Conservation (phyloP, 2,797 vertebrate genomes). For the Mus caroli region DNA sequence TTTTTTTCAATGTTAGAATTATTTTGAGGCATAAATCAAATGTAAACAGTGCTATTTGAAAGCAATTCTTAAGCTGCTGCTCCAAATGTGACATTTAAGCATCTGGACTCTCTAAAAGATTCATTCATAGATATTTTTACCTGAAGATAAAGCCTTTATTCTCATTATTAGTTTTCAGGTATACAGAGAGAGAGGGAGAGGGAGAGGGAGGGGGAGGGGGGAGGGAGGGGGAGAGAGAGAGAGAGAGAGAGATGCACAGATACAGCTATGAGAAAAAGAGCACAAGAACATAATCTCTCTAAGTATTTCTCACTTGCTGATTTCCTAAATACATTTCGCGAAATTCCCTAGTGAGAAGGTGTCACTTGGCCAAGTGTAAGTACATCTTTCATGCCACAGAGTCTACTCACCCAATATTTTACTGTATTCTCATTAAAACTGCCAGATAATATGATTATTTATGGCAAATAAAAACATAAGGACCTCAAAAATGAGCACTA, state of each 20-base stretch:
- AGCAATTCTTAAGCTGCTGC: slow-evolving; percentile 1
- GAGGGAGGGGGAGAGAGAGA: too few species aligned
- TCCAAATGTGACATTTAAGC: slow-evolving; percentile 70
- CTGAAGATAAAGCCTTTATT: slow-evolving; percentile 55
- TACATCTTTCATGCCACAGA: slow-evolving; percentile 5
- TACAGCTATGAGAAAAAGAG: neutral
- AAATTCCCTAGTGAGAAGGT: neutral
- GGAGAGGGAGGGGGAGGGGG: too few species aligned
- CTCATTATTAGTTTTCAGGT: slow-evolving; percentile 59
- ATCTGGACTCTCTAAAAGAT: slow-evolving; percentile 65
- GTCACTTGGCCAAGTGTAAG: slow-evolving; percentile 6
- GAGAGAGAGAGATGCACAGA: neutral
- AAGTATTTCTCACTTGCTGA: neutral
- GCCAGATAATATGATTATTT: neutral
- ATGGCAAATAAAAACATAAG: slow-evolving; percentile 57
- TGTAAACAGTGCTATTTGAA: slow-evolving; percentile 68
- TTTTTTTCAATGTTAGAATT: slow-evolving; percentile 63
- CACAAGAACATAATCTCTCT: neutral
- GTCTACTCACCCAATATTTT: slow-evolving; percentile 53
- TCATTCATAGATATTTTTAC: slow-evolving; percentile 64
- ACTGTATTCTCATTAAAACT: slow-evolving; percentile 60
- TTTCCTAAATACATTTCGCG: neutral
- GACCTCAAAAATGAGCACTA: neutral
- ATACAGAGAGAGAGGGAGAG: too few species aligned
- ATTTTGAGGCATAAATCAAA: slow-evolving; percentile 75